Evolutionary conservation across 2,888 invertebrate species (phyloP), one percentile per base, ranked within the genome.

Genomic region (Acrobasis suavella): DNA sequence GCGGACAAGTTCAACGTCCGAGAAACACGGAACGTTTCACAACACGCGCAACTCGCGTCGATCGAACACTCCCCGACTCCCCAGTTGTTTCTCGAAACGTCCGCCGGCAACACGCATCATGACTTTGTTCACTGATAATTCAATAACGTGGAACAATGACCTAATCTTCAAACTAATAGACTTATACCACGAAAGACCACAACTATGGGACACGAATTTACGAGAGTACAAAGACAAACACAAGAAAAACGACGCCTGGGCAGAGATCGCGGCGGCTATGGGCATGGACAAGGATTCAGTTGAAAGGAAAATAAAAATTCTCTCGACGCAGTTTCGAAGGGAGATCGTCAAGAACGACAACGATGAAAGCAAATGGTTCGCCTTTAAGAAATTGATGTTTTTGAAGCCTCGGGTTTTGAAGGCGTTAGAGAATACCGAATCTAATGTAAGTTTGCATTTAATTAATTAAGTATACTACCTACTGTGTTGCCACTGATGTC

Each of bases 311-410:
- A 37, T 59, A 12, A 59, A 59, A 50, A 59, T 59, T 59, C 49
- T 59, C 5, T 15, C 9, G 0, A 50, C 59, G 7, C 59, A 59
- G 50, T 59, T 59, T 50, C 49, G 59, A 50, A 50, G 59, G 10
- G 59, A 59, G 38, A 37, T 59, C n/a, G n/a, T 50, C 10, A 59
- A 50, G 50, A 50, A 16, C 9, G 59, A 54, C 9, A 54, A 37
- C 37, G 59, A 50, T 38, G 59, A 59, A 10, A 59, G 49, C 50
- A 59, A 59, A 50, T 59, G 59, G 59, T 59, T 59, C 50, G 59
- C 59, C 0, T 59, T 15, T 38, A 50, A 50, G 59, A 59, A 59
- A 12, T 22, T 59, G 12, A 12, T 50, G 16, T 59, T 59, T 50
- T 50, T 59, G 50, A 59, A 59, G 16, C 37, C 32, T 1, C 59